Evolutionary conservation across 2,797 vertebrate species (phyloP).

Genomic region (Sebastiscus tertius): DNA sequence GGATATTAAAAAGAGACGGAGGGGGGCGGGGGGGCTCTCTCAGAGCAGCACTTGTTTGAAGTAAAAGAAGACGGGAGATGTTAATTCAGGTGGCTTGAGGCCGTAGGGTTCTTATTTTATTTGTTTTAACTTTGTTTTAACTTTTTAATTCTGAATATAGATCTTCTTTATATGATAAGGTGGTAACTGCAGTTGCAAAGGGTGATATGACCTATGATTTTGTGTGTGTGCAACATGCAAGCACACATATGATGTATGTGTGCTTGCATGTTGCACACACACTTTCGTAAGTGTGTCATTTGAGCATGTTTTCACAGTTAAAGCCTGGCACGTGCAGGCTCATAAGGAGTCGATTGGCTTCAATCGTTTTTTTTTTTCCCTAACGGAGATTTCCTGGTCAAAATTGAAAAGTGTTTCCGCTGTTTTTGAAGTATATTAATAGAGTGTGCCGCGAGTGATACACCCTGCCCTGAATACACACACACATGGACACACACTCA

Average conservation of each 20-base stretch:
- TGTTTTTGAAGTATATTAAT: slow-evolving; percentile 72
- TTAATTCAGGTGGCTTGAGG: slow-evolving; percentile 66
- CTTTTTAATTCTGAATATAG: slow-evolving; percentile 18
- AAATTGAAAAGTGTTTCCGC: slow-evolving; percentile 69
- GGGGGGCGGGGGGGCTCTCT: background rate
- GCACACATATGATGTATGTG: slow-evolving; percentile 21
- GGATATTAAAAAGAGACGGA: slow-evolving; percentile 48
- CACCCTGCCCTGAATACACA: slow-evolving; percentile 31
- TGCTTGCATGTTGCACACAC: slow-evolving; percentile 7
- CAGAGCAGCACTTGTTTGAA: slow-evolving; percentile 41
- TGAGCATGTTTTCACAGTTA: slow-evolving; percentile 73
- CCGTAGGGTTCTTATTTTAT: slow-evolving; percentile 23
- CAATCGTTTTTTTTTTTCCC: slow-evolving; percentile 46
- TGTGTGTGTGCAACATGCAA: slow-evolving; percentile 12
- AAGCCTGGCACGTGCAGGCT: slow-evolving; percentile 62
- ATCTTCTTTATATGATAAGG: slow-evolving; percentile 33
- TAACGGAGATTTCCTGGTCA: slow-evolving; percentile 69
- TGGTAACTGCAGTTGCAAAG: slow-evolving; percentile 18
- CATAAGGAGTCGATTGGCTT: slow-evolving; percentile 71
- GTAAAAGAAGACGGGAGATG: slow-evolving; percentile 32
- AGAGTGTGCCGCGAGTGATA: slow-evolving; percentile 55
- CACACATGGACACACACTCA: slow-evolving; percentile 32
- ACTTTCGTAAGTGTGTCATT: slow-evolving; percentile 54
- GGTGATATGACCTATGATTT: slow-evolving; percentile 26
- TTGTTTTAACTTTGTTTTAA: slow-evolving; percentile 12